Conservation (phyloP, 2,797 vertebrate species). For the Heterohyrax brucei region DNA sequence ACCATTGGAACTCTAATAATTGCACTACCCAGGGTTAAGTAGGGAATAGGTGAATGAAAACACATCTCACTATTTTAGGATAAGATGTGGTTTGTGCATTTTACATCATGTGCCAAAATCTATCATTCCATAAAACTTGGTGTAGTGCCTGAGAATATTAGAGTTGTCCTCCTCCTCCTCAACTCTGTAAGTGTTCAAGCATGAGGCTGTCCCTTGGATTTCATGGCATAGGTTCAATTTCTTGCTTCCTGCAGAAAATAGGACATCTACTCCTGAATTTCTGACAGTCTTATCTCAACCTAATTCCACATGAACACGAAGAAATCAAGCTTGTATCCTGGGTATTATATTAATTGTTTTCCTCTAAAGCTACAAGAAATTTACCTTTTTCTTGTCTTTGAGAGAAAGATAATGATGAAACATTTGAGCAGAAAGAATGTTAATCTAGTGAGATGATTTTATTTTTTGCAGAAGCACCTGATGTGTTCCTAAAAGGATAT, state of each 20-base stretch:
- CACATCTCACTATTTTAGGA: neutral
- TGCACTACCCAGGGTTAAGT: too few species aligned
- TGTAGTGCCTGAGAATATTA: neutral
- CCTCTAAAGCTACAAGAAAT: slow-evolving; percentile 59
- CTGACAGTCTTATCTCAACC: neutral
- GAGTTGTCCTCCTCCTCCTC: neutral
- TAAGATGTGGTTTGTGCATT: neutral
- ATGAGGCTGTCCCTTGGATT: neutral
- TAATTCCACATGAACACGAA: neutral
- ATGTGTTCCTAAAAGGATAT: neutral
- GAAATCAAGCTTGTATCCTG: slow-evolving; percentile 36
- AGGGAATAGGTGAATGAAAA: neutral
- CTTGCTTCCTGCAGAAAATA: neutral
- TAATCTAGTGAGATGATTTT: neutral
- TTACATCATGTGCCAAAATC: slow-evolving; percentile 10
- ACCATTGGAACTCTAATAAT: too few species aligned
- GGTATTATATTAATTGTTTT: slow-evolving; percentile 57
- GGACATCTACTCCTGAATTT: neutral
- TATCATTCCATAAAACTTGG: neutral
- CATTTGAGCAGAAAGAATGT: neutral
- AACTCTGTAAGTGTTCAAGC: neutral
- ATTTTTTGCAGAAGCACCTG: neutral
- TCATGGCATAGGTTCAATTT: neutral
- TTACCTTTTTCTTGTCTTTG: slow-evolving; percentile 67
- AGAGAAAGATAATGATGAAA: slow-evolving; percentile 31